Percentiles rank a stretch among this genome's conserved stretches.
Conservation (phyloP, 2,888 invertebrate genomes). For the Thymelicus sylvestris region DNA sequence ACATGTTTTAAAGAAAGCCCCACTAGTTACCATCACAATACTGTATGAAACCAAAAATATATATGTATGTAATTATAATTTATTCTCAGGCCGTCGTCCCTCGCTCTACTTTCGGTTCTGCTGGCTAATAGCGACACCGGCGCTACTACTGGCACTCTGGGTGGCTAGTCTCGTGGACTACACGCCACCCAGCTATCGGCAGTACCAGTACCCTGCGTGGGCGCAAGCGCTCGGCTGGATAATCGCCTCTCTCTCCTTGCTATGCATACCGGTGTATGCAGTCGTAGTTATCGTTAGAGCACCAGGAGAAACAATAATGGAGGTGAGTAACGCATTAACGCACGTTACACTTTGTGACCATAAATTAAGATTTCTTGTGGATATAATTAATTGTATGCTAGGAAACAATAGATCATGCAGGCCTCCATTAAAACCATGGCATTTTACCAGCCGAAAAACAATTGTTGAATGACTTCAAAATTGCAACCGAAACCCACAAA, state of each 20-base stretch:
- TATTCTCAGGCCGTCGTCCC: conserved; percentile 83
- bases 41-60: too few species aligned
- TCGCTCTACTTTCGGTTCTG: conserved; percentile 93
- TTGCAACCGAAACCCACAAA: too few species aligned
- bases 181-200: conserved; percentile 92
- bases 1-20: too few species aligned
- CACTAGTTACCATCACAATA: too few species aligned
- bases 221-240: conserved; percentile 94
- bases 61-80: neutral
- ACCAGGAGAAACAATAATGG: conserved; percentile 88
- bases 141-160: conserved; percentile 93
- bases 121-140: conserved; percentile 93
- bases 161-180: conserved; percentile 95
- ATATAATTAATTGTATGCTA: too few species aligned
- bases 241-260: conserved; percentile 91
- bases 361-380: neutral
- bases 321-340: conserved; percentile 80
- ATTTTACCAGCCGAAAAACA: too few species aligned
- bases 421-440: too few species aligned
- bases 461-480: too few species aligned
- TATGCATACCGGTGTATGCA: conserved; percentile 94
- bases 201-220: conserved; percentile 93
- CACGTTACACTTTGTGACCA: neutral
- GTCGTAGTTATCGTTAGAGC: conserved; percentile 88
- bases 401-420: too few species aligned